Evolutionary conservation across 2,113 vertebrate genomes (phyloP).

Genomic region (Australoheros scitulus): DNA sequence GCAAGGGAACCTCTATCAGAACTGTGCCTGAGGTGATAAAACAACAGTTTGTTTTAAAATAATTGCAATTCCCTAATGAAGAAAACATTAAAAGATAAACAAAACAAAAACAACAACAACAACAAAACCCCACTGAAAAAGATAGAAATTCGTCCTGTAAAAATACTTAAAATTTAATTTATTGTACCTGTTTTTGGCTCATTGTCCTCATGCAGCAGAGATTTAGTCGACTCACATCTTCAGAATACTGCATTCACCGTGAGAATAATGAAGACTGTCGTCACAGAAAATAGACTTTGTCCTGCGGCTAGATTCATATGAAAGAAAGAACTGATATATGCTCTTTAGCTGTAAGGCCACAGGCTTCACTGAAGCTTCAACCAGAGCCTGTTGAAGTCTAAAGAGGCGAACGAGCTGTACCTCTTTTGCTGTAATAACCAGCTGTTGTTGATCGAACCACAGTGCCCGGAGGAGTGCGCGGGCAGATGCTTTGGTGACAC

Average conservation of each 20-base stretch:
- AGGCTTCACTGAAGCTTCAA: constrained; percentile 14
- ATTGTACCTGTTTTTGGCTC: neutral
- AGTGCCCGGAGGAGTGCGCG: constrained; percentile 30
- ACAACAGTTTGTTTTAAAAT: neutral
- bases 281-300: constrained; percentile 8
- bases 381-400: constrained; percentile 30
- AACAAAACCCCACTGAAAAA: too few species aligned
- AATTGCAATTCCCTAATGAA: neutral
- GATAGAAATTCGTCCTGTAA: neutral
- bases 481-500: constrained; percentile 72
- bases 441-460: constrained; percentile 56
- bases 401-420: constrained; percentile 4
- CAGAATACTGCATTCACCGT: neutral
- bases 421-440: constrained; percentile 57
- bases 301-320: neutral
- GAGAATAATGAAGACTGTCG: neutral
- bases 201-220: neutral
- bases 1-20: neutral
- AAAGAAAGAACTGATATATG: neutral
- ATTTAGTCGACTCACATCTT: neutral
- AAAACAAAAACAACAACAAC: neutral
- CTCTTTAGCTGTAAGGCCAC: neutral
- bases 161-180: neutral
- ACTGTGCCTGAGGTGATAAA: neutral
- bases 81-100: neutral